Evolutionary conservation across 2,113 vertebrate species (phyloP), one percentile per base, ranked within the genome.

Genomic region (Pungitius pungitius): DNA sequence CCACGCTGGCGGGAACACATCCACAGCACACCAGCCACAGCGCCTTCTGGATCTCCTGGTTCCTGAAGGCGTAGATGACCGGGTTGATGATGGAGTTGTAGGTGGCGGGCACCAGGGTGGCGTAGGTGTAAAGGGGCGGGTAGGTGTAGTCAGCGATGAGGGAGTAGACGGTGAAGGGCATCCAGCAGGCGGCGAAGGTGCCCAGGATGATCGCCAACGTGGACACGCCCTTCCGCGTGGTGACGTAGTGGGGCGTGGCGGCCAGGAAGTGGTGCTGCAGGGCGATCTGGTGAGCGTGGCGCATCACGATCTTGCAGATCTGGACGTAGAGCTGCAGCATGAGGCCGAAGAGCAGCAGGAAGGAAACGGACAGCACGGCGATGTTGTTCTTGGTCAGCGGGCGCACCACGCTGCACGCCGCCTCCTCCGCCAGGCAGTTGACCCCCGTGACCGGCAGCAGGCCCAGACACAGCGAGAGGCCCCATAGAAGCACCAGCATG

Each of bases 51-150:
- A 99, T 99, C 92, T 99, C 98, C 84, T 99, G 98, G 94, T 99
- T 99, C 88, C 98, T 92, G 94, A 99, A 99, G 81, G 98, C 98
- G 4, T 99, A 99, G 82, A 99, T 99, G 68, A 99, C 95, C 0
- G 97, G 97, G 91, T 99, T 99, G 91, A 99, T 98, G 93, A 99
- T 94, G 40, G 98, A 99, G 87, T 99, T 99, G 94, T 99, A 99
- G 69, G 98, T 99, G 88, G 97, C 98, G 0, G 98, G 98, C 89
- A 99, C 94, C 80, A 99, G 94, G 1, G 98, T 99, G 90, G 97
- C 98, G 8, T 99, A 99, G 59, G 97, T 99, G 87, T 99, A 99
- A 52, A 99, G 96, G 12, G 96, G 96, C 8, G 98, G 97, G 84
- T 99, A 99, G 30, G 96, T 98, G 89, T 97, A 98, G 92, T 99